Conservation (phyloP, 2,888 invertebrate genomes). For the Galerucella pusilla region DNA sequence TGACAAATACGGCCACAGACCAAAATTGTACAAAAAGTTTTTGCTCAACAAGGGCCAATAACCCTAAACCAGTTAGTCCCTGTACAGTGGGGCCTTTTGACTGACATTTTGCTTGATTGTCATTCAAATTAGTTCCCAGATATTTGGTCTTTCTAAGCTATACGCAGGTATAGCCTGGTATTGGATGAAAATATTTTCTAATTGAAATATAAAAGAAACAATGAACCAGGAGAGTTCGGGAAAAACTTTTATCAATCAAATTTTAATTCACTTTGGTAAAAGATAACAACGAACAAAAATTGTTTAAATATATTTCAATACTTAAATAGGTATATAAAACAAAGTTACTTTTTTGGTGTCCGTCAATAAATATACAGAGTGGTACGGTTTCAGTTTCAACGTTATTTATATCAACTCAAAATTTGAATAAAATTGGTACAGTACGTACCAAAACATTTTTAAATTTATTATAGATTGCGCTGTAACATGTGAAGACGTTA, state of each 20-base stretch:
- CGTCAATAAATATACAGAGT: too few species aligned
- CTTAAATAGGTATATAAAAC: too few species aligned
- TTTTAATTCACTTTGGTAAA: too few species aligned
- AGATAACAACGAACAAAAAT: too few species aligned
- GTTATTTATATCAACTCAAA: too few species aligned
- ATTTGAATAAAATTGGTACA: too few species aligned
- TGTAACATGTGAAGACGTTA: not conserved
- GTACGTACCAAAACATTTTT: not conserved
- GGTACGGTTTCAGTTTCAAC: too few species aligned
- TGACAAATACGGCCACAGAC: not conserved
- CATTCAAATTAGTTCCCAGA: conserved; percentile 25
- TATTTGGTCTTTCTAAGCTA: not conserved
- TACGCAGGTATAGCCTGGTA: not conserved
- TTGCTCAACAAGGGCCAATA: conserved; percentile 17
- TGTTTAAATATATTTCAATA: too few species aligned
- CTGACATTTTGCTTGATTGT: conserved; percentile 24
- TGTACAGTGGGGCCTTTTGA: not conserved
- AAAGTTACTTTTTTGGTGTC: too few species aligned
- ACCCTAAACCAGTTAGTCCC: conserved; percentile 19
- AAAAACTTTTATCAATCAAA: too few species aligned
- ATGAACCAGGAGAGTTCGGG: too few species aligned
- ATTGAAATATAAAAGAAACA: too few species aligned
- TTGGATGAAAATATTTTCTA: not conserved
- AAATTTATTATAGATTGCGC: not conserved
- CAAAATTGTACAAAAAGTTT: not conserved